These are phyloP conservation scores for Melanotaenia boesemani DNA, from an alignment of 2,797 vertebrate species.

Conservation along the genomic window DNA sequence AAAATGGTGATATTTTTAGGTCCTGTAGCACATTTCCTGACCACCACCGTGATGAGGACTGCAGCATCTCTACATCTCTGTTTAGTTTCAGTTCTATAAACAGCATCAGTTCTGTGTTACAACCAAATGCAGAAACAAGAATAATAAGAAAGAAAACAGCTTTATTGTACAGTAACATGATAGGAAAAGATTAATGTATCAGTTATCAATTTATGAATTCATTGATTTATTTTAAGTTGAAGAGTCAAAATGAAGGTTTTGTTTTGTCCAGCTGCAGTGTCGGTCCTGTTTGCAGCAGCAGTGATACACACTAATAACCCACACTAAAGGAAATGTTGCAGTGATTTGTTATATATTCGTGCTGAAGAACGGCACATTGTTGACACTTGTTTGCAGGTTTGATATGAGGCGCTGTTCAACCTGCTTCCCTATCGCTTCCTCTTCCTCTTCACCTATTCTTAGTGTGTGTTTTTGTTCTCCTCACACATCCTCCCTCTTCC, in stretches of 20 bases:
- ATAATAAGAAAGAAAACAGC: background rate
- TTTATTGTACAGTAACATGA: background rate
- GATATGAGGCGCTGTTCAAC: constrained; percentile 54
- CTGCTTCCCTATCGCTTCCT: constrained; percentile 68
- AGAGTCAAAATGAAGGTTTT: background rate
- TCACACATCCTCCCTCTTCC: constrained; percentile 69
- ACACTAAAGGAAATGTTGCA: background rate
- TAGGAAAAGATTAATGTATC: too few species aligned
- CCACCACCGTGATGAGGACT: background rate
- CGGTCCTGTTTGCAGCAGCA: background rate
- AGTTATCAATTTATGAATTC: too few species aligned
- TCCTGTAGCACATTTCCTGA: too few species aligned
- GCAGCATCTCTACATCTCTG: background rate
- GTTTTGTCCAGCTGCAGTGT: too few species aligned
- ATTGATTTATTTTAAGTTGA: too few species aligned
- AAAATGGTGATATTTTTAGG: too few species aligned
- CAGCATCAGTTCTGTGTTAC: too few species aligned
- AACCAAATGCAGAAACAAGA: too few species aligned
- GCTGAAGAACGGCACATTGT: constrained; percentile 33
- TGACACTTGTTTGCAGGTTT: constrained; percentile 69
- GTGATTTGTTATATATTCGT: constrained; percentile 47
- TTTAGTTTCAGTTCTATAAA: background rate
- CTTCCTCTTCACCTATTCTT: constrained; percentile 73
- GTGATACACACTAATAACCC: too few species aligned
- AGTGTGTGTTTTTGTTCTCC: constrained; percentile 54